phyloP scores from a whole-genome alignment of 1,140 invertebrate genomes.

The Lasioglossum baleicum region DNA sequence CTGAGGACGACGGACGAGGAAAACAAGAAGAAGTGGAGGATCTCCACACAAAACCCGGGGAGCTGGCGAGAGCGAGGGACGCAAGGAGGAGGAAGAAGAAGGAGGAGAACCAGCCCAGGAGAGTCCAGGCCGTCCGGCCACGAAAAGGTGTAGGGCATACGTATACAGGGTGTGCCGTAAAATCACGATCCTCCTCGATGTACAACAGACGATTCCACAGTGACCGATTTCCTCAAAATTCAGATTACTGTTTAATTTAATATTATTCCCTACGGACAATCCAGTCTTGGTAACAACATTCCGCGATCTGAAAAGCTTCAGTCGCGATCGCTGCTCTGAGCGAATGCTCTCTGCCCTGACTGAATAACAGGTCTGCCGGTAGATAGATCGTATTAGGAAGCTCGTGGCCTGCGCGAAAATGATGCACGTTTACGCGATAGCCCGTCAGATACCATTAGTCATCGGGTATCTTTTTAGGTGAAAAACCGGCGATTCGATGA shows the following conservation, averaged over 20 bases:
- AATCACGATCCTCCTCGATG: slow-evolving; percentile 19
- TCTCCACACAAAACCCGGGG: slow-evolving; percentile 57
- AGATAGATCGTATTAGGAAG: slow-evolving; percentile 19
- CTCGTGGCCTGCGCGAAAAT: neutral
- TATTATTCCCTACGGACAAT: no score
- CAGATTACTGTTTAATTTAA: no score
- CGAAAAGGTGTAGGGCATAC: slow-evolving; percentile 54
- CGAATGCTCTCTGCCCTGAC: no score
- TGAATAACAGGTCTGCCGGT: neutral
- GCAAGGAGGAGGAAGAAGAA: slow-evolving; percentile 50
- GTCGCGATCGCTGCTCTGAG: no score
- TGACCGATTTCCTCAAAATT: no score
- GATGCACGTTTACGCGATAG: slow-evolving; percentile 12
- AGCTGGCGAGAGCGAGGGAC: slow-evolving; percentile 47
- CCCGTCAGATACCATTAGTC: neutral
- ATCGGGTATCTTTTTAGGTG: neutral
- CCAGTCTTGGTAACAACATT: no score
- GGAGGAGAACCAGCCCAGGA: slow-evolving; percentile 52
- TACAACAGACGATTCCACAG: neutral
- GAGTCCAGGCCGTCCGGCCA: slow-evolving; percentile 50
- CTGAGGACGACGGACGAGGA: slow-evolving; percentile 11
- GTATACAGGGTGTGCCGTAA: slow-evolving; percentile 52
- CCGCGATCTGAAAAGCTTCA: no score
- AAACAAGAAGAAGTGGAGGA: slow-evolving; percentile 55
- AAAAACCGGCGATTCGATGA: slow-evolving; percentile 11